A percentile compares a stretch with the other conserved stretches of the same genome.
Evolutionary conservation across 2,888 invertebrate species (phyloP).

Genomic region (Heliconius erato): DNA sequence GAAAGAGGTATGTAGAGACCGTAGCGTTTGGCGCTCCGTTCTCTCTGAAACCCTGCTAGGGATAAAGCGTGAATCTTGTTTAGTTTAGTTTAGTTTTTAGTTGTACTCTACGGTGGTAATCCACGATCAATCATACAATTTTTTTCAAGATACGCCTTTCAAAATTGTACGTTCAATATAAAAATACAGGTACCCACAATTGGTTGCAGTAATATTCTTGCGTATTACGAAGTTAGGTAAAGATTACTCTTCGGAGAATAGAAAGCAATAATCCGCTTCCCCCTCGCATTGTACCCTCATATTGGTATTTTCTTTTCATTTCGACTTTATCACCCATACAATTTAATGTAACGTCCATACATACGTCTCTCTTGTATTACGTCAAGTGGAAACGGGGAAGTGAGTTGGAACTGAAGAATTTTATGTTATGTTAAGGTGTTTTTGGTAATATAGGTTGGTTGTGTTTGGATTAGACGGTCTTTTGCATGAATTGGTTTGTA

Average conservation of each 20-base stretch:
- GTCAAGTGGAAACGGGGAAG: constrained; percentile 3
- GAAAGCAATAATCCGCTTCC: constrained; percentile 41
- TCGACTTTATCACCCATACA: constrained; percentile 55
- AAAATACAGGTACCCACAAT: constrained; percentile 9
- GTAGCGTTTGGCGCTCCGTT: no score
- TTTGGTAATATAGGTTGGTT: neutral
- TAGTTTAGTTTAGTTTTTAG: no score
- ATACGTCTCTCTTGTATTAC: constrained; percentile 12
- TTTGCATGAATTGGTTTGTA: neutral
- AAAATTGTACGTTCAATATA: neutral
- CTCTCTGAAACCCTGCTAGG: no score
- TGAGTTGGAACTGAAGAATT: neutral
- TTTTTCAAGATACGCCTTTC: neutral
- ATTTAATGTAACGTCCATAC: constrained; percentile 43
- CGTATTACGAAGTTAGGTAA: constrained; percentile 28
- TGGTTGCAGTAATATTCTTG: constrained; percentile 7
- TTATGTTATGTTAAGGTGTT: constrained; percentile 14
- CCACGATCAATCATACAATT: neutral
- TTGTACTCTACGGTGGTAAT: no score
- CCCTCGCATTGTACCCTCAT: constrained; percentile 41
- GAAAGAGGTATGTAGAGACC: no score
- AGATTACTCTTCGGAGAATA: constrained; percentile 41
- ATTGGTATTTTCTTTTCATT: constrained; percentile 56
- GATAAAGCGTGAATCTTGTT: no score
- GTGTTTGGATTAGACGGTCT: neutral